Percentiles rank a stretch among this genome's conserved stretches.
These are phyloP conservation scores for Corythaixoides concolor DNA, from an alignment of 2,113 vertebrate species.

Conservation along the genomic window DNA sequence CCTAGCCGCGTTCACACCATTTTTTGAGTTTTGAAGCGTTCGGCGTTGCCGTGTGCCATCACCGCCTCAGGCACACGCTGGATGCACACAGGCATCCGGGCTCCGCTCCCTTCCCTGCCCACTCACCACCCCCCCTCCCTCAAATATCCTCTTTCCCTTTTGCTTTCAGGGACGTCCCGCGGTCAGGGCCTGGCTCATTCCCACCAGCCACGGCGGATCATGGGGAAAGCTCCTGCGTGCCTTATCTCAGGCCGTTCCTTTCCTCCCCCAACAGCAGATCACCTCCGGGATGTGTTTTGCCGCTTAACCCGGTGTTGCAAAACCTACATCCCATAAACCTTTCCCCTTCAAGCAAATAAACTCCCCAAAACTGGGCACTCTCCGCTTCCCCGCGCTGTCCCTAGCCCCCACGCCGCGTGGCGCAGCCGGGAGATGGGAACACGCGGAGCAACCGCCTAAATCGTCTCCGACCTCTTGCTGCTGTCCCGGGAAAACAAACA, in stretches of 20 bases:
- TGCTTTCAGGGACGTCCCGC: neutral
- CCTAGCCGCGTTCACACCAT: fast-evolving
- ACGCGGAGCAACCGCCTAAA: fast-evolving
- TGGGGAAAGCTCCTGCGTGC: neutral
- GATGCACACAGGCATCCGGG: neutral
- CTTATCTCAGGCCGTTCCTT: fast-evolving
- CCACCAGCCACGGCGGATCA: fast-evolving
- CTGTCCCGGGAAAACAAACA: neutral
- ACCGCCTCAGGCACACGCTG: neutral
- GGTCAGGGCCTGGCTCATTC: fast-evolving
- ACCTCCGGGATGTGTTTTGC: neutral
- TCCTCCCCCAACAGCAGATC: neutral
- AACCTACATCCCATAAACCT: neutral
- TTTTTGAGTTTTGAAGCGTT: neutral
- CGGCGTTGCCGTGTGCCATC: fast-evolving
- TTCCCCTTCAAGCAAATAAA: neutral
- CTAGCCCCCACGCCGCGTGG: fast-evolving
- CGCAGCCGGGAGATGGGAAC: neutral
- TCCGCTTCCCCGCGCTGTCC: neutral
- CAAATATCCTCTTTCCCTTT: neutral
- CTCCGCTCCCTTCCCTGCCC: neutral
- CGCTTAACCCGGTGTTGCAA: neutral
- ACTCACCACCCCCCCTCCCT: too few species aligned
- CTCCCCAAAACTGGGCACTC: fast-evolving
- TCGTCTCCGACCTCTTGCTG: fast-evolving